Evolutionary conservation across 2,888 invertebrate genomes (phyloP).

Genomic region (Micoletzkya japonica): DNA sequence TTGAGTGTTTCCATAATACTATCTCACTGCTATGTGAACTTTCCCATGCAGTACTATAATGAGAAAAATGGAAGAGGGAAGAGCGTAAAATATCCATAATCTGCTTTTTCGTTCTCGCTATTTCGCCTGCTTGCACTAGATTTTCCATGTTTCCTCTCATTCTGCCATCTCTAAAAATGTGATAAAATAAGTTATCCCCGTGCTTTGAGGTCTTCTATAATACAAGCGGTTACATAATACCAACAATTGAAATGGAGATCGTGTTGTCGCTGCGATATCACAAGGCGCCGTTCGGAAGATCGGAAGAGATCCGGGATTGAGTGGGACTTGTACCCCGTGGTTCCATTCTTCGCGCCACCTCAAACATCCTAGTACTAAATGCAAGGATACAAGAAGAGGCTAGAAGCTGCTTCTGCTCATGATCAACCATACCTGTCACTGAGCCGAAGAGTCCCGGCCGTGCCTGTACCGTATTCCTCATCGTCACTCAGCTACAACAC

Average conservation of each 20-base stretch:
- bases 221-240: no score
- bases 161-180: no score
- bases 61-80: no score
- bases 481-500: constrained; percentile 12
- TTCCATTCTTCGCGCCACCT: constrained; percentile 53
- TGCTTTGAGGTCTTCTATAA: no score
- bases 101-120: no score
- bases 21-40: no score
- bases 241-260: background rate
- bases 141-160: no score
- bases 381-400: background rate
- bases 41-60: no score
- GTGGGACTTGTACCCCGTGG: constrained; percentile 44
- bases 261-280: constrained; percentile 9
- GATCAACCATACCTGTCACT: constrained; percentile 25
- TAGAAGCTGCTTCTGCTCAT: background rate
- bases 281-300: constrained; percentile 28
- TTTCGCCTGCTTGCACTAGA: no score
- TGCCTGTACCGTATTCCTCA: background rate
- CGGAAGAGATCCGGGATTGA: constrained; percentile 34
- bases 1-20: no score
- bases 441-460: constrained; percentile 23
- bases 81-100: no score
- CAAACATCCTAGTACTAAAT: constrained; percentile 19
- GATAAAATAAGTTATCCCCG: no score